A percentile compares a stretch with the other conserved stretches of the same genome.
These are phyloP conservation scores for Sebastes itinus DNA, from an alignment of 2,797 vertebrate species.

Conservation along the genomic window DNA sequence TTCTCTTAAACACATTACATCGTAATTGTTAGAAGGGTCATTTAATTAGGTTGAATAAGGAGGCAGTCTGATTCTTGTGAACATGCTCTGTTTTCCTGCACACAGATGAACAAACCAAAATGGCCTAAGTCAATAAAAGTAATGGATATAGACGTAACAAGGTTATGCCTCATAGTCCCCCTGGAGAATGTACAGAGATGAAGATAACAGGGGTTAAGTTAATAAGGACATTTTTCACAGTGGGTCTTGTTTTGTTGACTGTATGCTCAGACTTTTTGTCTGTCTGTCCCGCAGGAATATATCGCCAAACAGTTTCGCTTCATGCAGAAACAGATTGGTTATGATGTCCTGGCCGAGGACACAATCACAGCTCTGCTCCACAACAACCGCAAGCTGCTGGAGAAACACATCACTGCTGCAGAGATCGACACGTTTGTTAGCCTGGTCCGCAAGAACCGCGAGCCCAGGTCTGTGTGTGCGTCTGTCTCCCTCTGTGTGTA, in stretches of 20 bases:
- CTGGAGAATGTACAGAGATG: background rate
- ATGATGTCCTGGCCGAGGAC: conserved; percentile 97
- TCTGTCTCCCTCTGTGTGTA: background rate
- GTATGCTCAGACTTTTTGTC: conserved; percentile 6
- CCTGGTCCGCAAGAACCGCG: conserved; percentile 96
- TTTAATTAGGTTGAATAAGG: conserved; percentile 1
- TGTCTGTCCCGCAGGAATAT: conserved; percentile 88
- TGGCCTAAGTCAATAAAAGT: background rate
- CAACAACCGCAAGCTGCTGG: conserved; percentile 97
- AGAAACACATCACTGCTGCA: conserved; percentile 97
- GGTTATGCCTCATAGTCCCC: background rate
- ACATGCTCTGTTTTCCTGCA: background rate
- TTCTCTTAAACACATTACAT: conserved; percentile 6
- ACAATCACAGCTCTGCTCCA: conserved; percentile 97
- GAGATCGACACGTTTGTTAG: conserved; percentile 99
- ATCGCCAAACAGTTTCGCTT: conserved; percentile 99
- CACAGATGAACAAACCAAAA: background rate
- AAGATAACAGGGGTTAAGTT: background rate
- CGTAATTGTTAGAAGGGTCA: background rate
- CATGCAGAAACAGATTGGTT: conserved; percentile 99
- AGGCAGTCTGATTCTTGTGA: background rate
- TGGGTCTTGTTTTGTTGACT: background rate
- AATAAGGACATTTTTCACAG: background rate
- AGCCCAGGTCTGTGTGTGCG: conserved; percentile 76
- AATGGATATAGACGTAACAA: conserved; percentile 1